phyloP scores from a whole-genome alignment of 2,797 vertebrate genomes.

The Carduelis carduelis region DNA sequence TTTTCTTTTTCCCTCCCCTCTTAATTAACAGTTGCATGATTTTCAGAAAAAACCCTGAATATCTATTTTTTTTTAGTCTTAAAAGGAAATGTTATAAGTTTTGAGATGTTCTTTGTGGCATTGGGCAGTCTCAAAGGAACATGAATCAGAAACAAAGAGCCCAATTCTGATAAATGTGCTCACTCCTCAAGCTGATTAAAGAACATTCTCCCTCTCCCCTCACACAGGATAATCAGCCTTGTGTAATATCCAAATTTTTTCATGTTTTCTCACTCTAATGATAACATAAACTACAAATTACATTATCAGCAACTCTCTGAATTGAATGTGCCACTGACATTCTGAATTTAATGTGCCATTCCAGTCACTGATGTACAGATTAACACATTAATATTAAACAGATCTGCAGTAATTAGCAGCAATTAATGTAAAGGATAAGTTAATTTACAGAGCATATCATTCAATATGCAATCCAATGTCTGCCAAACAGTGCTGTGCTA shows the following conservation, averaged over 20 bases:
- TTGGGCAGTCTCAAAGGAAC: not conserved
- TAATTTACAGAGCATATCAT: constrained; percentile 33
- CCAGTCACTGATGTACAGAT: constrained; percentile 28
- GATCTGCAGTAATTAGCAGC: constrained; percentile 25
- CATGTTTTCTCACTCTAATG: not conserved
- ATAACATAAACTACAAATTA: not conserved
- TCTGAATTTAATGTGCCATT: constrained; percentile 16
- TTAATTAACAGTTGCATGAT: not conserved
- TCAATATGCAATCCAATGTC: not conserved
- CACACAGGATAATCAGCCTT: not conserved
- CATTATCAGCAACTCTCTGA: not conserved
- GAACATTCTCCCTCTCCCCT: not conserved
- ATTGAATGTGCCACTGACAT: not conserved
- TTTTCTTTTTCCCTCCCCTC: not conserved
- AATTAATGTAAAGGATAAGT: constrained; percentile 58
- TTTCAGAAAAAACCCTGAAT: not conserved
- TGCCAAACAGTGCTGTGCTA: not conserved
- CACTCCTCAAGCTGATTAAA: not conserved
- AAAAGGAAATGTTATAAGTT: not conserved
- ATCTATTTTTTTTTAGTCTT: not conserved
- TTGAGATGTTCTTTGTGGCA: not conserved
- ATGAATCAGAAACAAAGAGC: not conserved
- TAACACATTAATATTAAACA: constrained; percentile 53
- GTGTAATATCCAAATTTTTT: not conserved
- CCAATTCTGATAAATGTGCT: not conserved